Evolutionary conservation across 2,888 invertebrate species (phyloP).

Genomic region (Dysmachus trigonus): DNA sequence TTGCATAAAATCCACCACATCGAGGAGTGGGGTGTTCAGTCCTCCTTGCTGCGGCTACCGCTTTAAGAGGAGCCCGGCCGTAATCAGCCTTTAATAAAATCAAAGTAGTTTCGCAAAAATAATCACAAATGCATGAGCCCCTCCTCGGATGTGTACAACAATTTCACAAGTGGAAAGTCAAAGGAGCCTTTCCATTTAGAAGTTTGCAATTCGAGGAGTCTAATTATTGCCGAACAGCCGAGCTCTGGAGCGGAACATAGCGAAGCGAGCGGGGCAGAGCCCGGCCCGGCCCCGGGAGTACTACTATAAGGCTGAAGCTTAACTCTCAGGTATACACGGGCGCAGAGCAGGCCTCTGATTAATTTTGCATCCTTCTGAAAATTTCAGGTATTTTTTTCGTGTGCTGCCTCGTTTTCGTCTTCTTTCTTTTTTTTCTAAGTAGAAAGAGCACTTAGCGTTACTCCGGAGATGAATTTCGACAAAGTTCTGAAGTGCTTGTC

Average conservation of each 20-base stretch:
- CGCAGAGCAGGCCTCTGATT: conserved; percentile 33
- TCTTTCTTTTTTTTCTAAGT: conserved; percentile 17
- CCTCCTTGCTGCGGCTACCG: not conserved
- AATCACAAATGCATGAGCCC: conserved; percentile 32
- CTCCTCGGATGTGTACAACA: conserved; percentile 23
- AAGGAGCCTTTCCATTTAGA: not conserved
- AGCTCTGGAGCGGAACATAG: not conserved
- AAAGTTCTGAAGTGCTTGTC: conserved; percentile 40
- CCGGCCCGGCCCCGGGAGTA: not conserved
- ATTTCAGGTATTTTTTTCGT: conserved; percentile 22
- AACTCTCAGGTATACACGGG: not conserved
- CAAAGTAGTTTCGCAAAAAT: conserved; percentile 30
- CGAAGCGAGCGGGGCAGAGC: not conserved
- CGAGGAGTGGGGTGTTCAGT: not conserved
- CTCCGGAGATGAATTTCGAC: conserved; percentile 35
- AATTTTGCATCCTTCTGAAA: conserved; percentile 35
- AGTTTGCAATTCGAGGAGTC: conserved; percentile 33
- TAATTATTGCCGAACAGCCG: conserved; percentile 31
- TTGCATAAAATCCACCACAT: not conserved
- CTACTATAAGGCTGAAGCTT: not conserved
- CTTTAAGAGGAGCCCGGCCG: not conserved
- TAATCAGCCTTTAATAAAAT: conserved; percentile 27
- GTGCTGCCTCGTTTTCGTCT: conserved; percentile 6
- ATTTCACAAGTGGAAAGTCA: conserved; percentile 36
- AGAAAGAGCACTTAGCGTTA: conserved; percentile 23